Percentiles rank a stretch among this genome's conserved stretches.
Conservation (phyloP, 2,113 vertebrate species). For the Larimichthys crocea region DNA sequence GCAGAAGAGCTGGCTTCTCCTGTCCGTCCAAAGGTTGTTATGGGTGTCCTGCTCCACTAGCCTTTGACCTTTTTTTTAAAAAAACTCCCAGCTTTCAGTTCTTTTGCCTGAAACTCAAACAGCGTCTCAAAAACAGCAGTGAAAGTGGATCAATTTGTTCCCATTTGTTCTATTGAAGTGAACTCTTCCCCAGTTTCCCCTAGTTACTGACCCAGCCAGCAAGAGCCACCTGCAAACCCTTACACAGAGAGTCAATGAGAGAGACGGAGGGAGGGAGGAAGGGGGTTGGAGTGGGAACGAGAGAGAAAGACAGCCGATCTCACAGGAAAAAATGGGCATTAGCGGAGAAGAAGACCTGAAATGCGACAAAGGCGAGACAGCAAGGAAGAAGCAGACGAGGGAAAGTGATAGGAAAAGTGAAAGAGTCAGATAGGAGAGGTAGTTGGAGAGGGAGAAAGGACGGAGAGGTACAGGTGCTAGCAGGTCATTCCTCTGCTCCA, state of each 20-base stretch:
- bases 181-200: conserved; percentile 83
- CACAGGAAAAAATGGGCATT: conserved; percentile 57
- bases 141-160: conserved; percentile 78
- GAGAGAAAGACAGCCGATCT: conserved; percentile 50
- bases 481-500: conserved; percentile 47
- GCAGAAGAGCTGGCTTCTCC: conserved; percentile 19
- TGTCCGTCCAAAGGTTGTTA: conserved; percentile 40
- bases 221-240: conserved; percentile 80
- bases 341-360: conserved; percentile 47
- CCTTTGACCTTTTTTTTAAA: conserved; percentile 44
- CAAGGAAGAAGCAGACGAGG: background rate
- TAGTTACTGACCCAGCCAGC: conserved; percentile 78
- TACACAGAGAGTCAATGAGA: conserved; percentile 57
- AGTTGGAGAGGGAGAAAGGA: background rate
- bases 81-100: conserved; percentile 25
- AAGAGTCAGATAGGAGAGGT: background rate
- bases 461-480: conserved; percentile 48
- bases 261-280: conserved; percentile 16
- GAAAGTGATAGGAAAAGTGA: conserved; percentile 28
- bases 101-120: conserved; percentile 51
- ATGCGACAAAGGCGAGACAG: background rate
- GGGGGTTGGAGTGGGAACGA: conserved; percentile 51
- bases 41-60: conserved; percentile 37
- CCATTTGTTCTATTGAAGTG: conserved; percentile 77
- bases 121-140: conserved; percentile 61